These are phyloP conservation scores for Oscarella lobularis DNA, from an alignment of 37 sponge, comb jelly and placozoan genomes.

Conservation along the genomic window DNA sequence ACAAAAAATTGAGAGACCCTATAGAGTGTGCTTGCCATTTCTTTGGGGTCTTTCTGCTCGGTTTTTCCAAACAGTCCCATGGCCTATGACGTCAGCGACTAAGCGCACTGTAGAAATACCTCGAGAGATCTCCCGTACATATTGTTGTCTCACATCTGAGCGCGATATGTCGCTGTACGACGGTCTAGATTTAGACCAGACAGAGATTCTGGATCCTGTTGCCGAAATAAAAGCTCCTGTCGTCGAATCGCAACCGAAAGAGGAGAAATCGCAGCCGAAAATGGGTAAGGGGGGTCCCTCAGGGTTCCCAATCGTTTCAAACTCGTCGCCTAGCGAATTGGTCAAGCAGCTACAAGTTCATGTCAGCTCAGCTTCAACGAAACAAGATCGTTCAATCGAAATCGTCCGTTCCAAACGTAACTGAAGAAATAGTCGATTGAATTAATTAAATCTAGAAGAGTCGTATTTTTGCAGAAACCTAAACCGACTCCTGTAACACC, in stretches of 20 bases:
- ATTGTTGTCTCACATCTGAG: too few relatives aligned
- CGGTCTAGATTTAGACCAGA: background rate
- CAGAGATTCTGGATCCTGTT: background rate
- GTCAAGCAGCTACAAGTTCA: background rate
- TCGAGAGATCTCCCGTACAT: too few relatives aligned
- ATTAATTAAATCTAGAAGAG: too few relatives aligned
- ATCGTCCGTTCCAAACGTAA: background rate
- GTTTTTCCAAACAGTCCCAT: constrained; percentile 7
- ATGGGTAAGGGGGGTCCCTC: too few relatives aligned
- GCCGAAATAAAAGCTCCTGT: background rate
- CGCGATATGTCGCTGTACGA: constrained; percentile 1
- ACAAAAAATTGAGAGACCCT: background rate
- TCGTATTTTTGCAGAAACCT: too few relatives aligned
- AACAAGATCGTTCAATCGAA: background rate
- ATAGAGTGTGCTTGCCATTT: constrained; percentile 20
- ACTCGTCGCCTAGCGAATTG: background rate
- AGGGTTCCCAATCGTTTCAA: too few relatives aligned
- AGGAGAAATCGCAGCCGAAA: background rate
- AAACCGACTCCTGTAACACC: too few relatives aligned
- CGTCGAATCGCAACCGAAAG: background rate
- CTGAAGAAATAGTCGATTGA: too few relatives aligned
- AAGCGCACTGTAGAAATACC: too few relatives aligned
- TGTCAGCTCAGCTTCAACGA: background rate
- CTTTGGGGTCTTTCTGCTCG: constrained; percentile 28
- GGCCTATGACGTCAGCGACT: too few relatives aligned